Evolutionary conservation across 2,113 vertebrate genomes (phyloP).

Genomic region (Microcebus ravelobensis): DNA sequence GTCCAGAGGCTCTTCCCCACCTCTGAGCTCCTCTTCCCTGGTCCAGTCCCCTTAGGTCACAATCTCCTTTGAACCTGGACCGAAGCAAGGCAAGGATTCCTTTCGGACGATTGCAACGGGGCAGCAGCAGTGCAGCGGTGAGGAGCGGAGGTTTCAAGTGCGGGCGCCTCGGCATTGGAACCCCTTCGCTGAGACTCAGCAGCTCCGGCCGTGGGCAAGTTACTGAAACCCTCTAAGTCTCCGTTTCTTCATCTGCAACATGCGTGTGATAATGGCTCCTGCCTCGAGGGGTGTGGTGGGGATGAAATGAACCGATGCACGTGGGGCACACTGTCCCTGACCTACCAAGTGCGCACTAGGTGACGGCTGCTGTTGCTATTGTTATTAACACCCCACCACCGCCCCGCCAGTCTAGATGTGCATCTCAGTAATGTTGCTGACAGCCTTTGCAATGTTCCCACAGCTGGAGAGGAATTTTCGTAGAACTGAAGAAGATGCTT

Average conservation of each 20-base stretch:
- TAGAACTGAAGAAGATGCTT: not conserved
- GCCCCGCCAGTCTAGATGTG: not conserved
- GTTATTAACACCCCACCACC: not conserved
- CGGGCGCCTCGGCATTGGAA: not conserved
- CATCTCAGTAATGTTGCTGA: not conserved
- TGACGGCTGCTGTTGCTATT: not conserved
- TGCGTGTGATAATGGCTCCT: not conserved
- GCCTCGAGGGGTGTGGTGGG: too few species aligned
- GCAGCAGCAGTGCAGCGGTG: not conserved
- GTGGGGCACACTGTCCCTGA: not conserved
- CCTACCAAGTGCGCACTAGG: not conserved
- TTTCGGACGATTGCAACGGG: not conserved
- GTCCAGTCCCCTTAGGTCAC: too few species aligned
- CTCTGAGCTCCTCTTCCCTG: too few species aligned
- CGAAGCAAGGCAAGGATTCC: not conserved
- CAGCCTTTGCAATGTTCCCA: not conserved
- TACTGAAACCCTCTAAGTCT: not conserved
- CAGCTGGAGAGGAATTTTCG: not conserved
- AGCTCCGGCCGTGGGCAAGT: too few species aligned
- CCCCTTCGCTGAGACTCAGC: not conserved
- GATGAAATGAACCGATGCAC: not conserved
- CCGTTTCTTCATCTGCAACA: not conserved
- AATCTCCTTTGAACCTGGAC: not conserved
- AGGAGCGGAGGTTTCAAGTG: not conserved
- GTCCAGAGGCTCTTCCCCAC: too few species aligned